These are phyloP conservation scores for Hucho hucho DNA, from an alignment of 2,113 vertebrate species.

Conservation along the genomic window DNA sequence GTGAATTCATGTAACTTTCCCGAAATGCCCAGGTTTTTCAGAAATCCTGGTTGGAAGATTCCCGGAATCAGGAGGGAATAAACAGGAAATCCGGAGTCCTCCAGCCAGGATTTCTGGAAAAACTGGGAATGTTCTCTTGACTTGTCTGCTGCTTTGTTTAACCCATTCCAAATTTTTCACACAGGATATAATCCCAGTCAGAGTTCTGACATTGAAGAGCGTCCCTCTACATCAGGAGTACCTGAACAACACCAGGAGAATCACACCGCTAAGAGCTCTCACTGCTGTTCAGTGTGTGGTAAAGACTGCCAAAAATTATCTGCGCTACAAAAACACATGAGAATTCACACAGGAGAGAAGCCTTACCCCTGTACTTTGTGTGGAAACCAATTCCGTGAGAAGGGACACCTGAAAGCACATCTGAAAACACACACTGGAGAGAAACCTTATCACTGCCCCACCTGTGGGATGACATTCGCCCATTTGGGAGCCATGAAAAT, in stretches of 20 bases:
- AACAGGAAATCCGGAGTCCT: no score
- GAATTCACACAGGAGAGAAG: conserved; percentile 16
- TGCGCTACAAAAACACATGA: conserved; percentile 11
- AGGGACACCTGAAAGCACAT: conserved; percentile 15
- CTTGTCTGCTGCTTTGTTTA: no score
- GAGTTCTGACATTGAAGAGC: background rate
- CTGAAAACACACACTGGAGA: conserved; percentile 18
- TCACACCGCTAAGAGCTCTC: conserved; percentile 18
- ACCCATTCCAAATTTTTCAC: background rate
- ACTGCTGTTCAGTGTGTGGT: conserved; percentile 25
- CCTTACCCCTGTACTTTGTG: conserved; percentile 22
- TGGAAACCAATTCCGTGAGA: conserved; percentile 21
- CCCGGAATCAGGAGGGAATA: no score
- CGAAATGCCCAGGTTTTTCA: no score
- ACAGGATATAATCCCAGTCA: background rate
- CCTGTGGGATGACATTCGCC: conserved; percentile 25
- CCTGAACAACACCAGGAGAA: background rate
- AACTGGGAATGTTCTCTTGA: background rate
- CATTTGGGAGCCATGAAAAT: conserved; percentile 10
- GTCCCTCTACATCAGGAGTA: background rate
- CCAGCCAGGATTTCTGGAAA: no score
- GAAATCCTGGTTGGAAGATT: no score
- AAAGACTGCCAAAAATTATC: conserved; percentile 13
- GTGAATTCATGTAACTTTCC: background rate
- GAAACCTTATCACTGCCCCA: conserved; percentile 13